Base-by-base conservation (phyloP, 1,140 invertebrate species). In the Drosophila arawakana region DNA sequence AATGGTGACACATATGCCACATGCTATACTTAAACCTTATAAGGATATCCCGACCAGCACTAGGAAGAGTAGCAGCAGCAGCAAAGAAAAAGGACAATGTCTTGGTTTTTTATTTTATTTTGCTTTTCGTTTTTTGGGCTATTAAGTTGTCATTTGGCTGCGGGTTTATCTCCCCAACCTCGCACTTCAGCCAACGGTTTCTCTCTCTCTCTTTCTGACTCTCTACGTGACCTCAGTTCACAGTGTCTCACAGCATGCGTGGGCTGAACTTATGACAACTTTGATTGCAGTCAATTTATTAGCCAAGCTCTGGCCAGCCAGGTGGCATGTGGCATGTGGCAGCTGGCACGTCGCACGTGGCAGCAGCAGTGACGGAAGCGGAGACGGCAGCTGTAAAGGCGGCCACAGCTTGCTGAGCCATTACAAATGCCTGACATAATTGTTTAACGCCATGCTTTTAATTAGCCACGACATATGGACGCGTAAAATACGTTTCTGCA, bases 271-370 rank as follows among this genome's bases (percentile, higher is more conserved):
- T 86, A 86, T 86, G 82, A 86, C 82, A 86, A 78, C 82, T 86
- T 82, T 86, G 83, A 86, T 86, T 86, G 79, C 83, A 86, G 79
- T 82, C 82, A 88, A 86, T 86, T 86, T 86, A 86, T 86, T 88
- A 86, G 68, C 59, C 63, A 55, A 39, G 11, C 74, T 55, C 39
- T 54, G 67, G 46, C 67, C 61, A 46, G 41, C 7, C 52, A 52
- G 13, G 49, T 46, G 47, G 43, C 60, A 71, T 30, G 47, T 35
- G 47, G 49, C 71, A 54, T n/a, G 21, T 15, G 63, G 30, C 30
- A 60, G 5, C 11, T 58, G 35, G 21, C 60, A 44, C 13, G n/a
- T 15, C 8, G 9, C 54, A 50, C 25, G n/a, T n/a, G 25, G 30
- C 11, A 30, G 50, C 30, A 35, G 21, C 41, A 77, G 25, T 30